phyloP scores from a whole-genome alignment of 2,113 vertebrate genomes.

The Drymodes brunneopygia region DNA sequence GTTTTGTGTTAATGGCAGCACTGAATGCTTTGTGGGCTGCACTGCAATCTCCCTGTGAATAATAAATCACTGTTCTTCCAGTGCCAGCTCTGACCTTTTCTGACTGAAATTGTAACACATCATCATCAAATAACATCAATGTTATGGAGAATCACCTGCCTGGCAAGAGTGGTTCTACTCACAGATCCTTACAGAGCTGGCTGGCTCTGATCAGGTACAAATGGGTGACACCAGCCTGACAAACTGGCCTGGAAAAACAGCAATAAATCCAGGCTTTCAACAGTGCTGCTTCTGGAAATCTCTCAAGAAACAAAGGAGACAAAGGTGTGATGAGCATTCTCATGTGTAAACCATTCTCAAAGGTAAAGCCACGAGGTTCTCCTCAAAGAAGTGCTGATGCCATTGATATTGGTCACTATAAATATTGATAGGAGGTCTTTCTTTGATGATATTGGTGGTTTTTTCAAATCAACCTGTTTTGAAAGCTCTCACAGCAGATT shows the following conservation, averaged over 20 bases:
- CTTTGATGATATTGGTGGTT: not conserved
- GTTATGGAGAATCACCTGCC: not conserved
- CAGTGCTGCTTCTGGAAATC: not conserved
- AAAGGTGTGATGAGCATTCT: not conserved
- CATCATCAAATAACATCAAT: not conserved
- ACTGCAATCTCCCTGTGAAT: not conserved
- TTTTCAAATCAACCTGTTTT: not conserved
- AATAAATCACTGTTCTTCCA: not conserved
- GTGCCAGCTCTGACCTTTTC: slow-evolving; percentile 29
- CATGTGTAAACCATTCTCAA: accelerated
- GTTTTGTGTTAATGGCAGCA: not conserved
- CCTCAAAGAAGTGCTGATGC: not conserved
- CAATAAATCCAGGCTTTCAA: not conserved
- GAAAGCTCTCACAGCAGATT: not conserved
- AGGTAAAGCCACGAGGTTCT: not conserved
- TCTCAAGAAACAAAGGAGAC: not conserved
- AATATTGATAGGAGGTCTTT: not conserved
- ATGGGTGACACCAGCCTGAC: not conserved
- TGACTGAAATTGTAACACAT: not conserved
- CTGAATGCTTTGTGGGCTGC: not conserved
- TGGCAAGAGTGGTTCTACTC: not conserved
- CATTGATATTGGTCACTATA: not conserved
- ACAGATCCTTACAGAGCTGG: not conserved
- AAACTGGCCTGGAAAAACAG: not conserved
- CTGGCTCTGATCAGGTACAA: not conserved